These are phyloP conservation scores for Denticeps clupeoides DNA, from an alignment of 2,797 vertebrate species.

Conservation along the genomic window DNA sequence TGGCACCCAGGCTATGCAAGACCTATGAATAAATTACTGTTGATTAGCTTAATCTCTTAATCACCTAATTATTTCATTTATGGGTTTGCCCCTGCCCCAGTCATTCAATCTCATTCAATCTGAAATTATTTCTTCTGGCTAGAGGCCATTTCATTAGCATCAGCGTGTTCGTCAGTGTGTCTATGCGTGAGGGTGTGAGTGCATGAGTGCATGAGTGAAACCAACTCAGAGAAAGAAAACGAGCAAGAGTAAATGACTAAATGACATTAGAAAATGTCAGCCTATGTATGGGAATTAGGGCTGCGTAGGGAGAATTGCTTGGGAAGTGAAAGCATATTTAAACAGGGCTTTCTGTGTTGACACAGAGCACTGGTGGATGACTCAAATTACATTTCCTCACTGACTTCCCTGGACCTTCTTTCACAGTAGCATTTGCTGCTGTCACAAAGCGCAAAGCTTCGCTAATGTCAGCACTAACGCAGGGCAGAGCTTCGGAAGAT, in stretches of 20 bases:
- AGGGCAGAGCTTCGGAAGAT: no score
- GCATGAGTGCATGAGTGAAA: not conserved
- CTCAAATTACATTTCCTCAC: no score
- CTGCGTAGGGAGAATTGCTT: not conserved
- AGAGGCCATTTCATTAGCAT: not conserved
- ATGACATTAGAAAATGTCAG: not conserved
- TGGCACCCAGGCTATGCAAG: not conserved
- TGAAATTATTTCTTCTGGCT: conserved; percentile 18
- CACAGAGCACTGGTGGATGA: not conserved
- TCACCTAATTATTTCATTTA: conserved; percentile 21
- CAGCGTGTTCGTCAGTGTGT: not conserved
- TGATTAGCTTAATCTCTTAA: conserved; percentile 15
- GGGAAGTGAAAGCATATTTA: not conserved
- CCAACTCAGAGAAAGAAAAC: conserved; percentile 8
- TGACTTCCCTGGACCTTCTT: no score
- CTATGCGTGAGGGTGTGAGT: not conserved
- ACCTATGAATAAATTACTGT: conserved; percentile 11
- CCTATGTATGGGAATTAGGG: not conserved
- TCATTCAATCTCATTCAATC: conserved; percentile 9
- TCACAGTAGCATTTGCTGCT: not conserved
- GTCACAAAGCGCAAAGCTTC: no score
- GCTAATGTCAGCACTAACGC: no score
- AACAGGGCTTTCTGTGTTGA: not conserved
- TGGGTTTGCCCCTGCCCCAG: conserved; percentile 6
- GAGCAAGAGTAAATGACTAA: not conserved